Conservation (phyloP, 1,140 invertebrate genomes). For the Atta texana region DNA sequence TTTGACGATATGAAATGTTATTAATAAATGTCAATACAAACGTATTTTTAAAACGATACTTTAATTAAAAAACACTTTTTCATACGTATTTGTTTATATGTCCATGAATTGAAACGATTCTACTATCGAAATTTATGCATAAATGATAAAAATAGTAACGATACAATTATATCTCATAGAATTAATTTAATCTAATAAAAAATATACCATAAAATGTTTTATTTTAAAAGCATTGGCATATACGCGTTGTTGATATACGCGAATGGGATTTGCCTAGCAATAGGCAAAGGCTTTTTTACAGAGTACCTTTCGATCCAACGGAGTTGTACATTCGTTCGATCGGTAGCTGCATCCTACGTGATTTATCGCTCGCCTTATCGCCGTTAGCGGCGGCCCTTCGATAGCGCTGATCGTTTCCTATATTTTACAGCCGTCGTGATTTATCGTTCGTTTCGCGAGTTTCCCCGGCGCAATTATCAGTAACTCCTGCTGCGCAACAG, state of each 20-base stretch:
- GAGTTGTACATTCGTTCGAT: conserved; percentile 68
- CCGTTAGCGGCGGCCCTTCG: conserved; percentile 73
- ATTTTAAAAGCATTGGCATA: neutral
- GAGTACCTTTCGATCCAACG: conserved; percentile 54
- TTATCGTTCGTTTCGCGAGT: conserved; percentile 76
- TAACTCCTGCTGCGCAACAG: conserved; percentile 72
- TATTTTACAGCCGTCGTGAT: conserved; percentile 76
- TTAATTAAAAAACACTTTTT: neutral
- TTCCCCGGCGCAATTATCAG: conserved; percentile 74
- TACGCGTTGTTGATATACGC: conserved; percentile 10
- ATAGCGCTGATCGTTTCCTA: conserved; percentile 77
- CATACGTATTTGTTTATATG: no score
- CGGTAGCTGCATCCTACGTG: conserved; percentile 73
- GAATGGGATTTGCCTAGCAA: conserved; percentile 49
- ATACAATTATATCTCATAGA: neutral
- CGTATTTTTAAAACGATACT: neutral
- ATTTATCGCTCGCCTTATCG: conserved; percentile 76
- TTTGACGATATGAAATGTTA: neutral
- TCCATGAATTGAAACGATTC: neutral
- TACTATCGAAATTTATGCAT: neutral
- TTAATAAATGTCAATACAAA: neutral
- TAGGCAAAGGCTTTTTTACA: conserved; percentile 46
- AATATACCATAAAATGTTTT: neutral
- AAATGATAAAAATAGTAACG: conserved; percentile 11
- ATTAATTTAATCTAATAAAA: neutral